Conservation (phyloP, 35 echinoderm and acorn worm genomes). For the Apostichopus californicus region DNA sequence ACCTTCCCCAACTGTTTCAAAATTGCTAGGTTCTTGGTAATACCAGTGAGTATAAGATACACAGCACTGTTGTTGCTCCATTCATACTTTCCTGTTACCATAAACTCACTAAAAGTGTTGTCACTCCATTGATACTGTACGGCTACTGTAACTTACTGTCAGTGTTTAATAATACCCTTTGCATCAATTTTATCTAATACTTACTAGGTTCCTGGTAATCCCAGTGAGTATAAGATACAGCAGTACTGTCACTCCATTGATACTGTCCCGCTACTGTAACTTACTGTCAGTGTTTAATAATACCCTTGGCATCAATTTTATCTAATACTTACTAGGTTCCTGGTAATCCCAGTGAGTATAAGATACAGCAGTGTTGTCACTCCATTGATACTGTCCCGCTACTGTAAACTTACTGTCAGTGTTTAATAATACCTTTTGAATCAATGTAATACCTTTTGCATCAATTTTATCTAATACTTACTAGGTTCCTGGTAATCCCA, state of each 20-base stretch:
- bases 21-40: slow-evolving; percentile 63
- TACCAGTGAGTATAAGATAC: slow-evolving; percentile 84
- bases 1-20: not conserved
- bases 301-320: slow-evolving; percentile 23
- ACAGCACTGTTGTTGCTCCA: slow-evolving; percentile 69
- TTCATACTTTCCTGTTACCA: slow-evolving; percentile 39
- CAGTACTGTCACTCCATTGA: slow-evolving; percentile 57
- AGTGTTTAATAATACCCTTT: too few relatives aligned
- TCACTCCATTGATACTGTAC: slow-evolving; percentile 73
- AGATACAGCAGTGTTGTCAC: slow-evolving; percentile 56
- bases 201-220: slow-evolving; percentile 65
- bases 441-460: slow-evolving; percentile 2
- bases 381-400: slow-evolving; percentile 67
- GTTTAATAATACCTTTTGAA: not conserved
- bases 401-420: slow-evolving; percentile 5
- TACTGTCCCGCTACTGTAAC: slow-evolving; percentile 35
- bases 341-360: slow-evolving; percentile 82
- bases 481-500: slow-evolving; percentile 83
- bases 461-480: slow-evolving; percentile 62
- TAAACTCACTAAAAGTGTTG: slow-evolving; percentile 15
- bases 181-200: slow-evolving; percentile 40
- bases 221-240: slow-evolving; percentile 83
- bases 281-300: not conserved
- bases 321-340: slow-evolving; percentile 56
- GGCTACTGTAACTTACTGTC: not conserved